Base-by-base conservation (phyloP, 2,797 vertebrate species). In the Helarctos malayanus region DNA sequence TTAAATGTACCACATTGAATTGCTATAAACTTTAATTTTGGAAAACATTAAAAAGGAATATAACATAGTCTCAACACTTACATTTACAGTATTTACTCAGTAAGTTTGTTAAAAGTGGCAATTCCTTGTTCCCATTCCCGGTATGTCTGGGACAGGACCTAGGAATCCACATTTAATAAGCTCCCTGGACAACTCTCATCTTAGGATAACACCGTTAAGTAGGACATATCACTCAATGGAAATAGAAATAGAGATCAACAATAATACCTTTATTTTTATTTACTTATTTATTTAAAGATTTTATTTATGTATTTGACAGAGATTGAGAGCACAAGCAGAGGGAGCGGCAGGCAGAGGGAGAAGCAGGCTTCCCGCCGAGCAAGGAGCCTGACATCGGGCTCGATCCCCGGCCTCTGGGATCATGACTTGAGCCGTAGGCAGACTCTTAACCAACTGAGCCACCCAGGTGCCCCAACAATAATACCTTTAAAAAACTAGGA, bases 81-180 rank as follows among this genome's bases (percentile, higher is more conserved):
- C 7, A 1, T 69, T 35, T 59, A 29, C 23, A 68, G 4, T 49
- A 63, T 59, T 95, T 73, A 68, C 19, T 89, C n/a, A 45, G 7
- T 80, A 76, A 82, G 35, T 75, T 97, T 57, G 25, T 87, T 73
- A 57, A 79, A 96, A 83, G 52, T 86, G 27, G 7, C 1, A 25
- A 61, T 76, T 81, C 18, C 23, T 86, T 86, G 32, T 91, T 92
- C 1, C 59, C 23, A 45, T 2, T 75, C 69, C 27, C 1, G 27
- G n/a, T 85, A 69, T 89, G 57, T 56, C 69, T 41, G 9, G 35
- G 57, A 61, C 7, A 80, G 56, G 54, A 47, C 52, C n/a, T 19
- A 86, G n/a, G 25, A 56, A 38, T 73, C 5, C 93, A 41, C 71
- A 84, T 93, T 94, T 79, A 79, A 89, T 12, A 90, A 93, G 14